Evolutionary conservation across 2,888 invertebrate genomes (phyloP), one percentile per base, ranked within the genome.

Genomic region (Boloria selene): DNA sequence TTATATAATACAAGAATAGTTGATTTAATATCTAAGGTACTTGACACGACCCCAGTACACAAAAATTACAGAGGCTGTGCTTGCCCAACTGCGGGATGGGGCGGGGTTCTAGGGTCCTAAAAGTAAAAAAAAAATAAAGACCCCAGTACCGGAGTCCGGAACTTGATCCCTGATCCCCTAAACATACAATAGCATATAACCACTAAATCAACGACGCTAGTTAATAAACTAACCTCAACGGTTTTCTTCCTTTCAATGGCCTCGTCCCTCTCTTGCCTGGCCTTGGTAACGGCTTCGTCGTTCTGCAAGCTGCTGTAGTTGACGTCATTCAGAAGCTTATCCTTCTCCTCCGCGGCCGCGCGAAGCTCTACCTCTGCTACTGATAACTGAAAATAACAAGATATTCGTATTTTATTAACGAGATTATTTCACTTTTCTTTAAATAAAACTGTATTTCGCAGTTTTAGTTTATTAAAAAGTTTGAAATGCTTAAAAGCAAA

Each of bases 261-360:
- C 69, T 96, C 95, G 85, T 98, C 98, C 22, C 98, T 93, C 78
- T 97, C 97, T 73, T 84, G 84, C 85, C 97, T 94, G 49, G 97
- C 97, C 81, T 96, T 96, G 59, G 95, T 93, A 63, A 98, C 94
- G 1, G 97, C 93, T 76, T 97, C 97, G 79, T 98, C 97, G 82
- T 95, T 95, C 75, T 95, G 95, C 31, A 96, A 86, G 70, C 95
- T 94, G 72, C 93, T 93, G 80, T 95, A 95, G 75, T 95, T 95
- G 50, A 95, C 95, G 80, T 96, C 96, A 70, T 94, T 94, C 26
- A 97, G 93, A 3, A 97, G 95, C 65, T 96, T 94, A 84, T 97
- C 97, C 0, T 97, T 91, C 78, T 98, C 97, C 76, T 97, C 97
- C 14, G 94, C 93, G 0, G 96, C 95, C 14, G 96, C 95, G n/a